Percentiles rank a stretch among this genome's conserved stretches.
Conservation (phyloP, 1,140 invertebrate species). For the Sinella curviseta region DNA sequence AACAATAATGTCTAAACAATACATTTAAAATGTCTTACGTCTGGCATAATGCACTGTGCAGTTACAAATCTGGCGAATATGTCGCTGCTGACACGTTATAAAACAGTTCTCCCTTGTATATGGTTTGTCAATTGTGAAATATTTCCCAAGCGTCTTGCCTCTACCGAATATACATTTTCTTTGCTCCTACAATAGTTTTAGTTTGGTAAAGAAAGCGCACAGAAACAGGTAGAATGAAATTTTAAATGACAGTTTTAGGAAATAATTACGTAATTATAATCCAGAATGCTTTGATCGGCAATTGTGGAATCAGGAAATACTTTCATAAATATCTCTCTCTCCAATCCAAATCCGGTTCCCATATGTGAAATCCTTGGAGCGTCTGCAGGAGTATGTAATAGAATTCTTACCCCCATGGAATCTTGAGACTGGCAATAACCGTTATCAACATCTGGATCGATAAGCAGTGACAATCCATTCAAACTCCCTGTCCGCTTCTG, state of each 20-base stretch:
- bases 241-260: background rate
- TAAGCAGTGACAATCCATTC: background rate
- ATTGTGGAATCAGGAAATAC: constrained; percentile 3
- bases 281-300: background rate
- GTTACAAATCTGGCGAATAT: background rate
- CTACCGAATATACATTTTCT: background rate
- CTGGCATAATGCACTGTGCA: constrained; percentile 7
- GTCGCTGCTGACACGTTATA: background rate
- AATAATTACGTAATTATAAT: background rate
- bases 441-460: background rate
- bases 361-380: background rate
- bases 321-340: background rate
- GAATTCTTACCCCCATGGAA: background rate
- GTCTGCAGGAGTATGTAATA: background rate
- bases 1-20: too few species aligned
- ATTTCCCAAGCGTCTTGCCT: background rate
- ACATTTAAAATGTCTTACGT: too few species aligned
- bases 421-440: background rate
- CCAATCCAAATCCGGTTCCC: background rate
- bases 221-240: too few species aligned
- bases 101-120: constrained; percentile 8
- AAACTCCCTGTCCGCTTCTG: constrained; percentile 5
- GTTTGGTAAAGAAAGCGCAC: too few species aligned
- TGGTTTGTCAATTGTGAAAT: background rate
- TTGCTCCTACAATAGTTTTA: background rate